Conservation (phyloP, 2,797 vertebrate species). For the Clarias platycephalus region DNA sequence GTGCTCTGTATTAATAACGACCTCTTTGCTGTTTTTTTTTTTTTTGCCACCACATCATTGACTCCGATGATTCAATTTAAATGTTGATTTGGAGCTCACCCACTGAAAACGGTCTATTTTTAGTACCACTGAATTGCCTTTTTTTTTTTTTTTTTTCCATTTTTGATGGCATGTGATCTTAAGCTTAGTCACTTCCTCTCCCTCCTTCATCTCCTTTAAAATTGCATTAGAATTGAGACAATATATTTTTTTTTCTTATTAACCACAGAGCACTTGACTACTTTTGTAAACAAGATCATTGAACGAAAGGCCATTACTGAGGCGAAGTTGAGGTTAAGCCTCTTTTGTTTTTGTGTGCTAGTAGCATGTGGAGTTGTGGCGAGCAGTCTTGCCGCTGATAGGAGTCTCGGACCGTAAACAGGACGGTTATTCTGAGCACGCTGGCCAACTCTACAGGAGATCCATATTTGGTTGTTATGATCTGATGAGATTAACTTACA, state of each 20-base stretch:
- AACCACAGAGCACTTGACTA: conserved; percentile 18
- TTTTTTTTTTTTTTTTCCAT: neutral
- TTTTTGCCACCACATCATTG: neutral
- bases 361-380: neutral
- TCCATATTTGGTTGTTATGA: conserved; percentile 25
- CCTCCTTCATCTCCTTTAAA: neutral
- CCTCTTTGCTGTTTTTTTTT: too few species aligned
- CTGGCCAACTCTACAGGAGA: conserved; percentile 10
- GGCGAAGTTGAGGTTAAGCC: conserved; percentile 27
- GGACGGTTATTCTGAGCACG: neutral
- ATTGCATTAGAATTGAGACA: neutral
- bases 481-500: conserved; percentile 20
- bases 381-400: neutral
- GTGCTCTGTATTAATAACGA: neutral
- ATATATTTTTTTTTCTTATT: neutral
- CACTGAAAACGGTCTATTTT: neutral
- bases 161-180: neutral
- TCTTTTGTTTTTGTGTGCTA: neutral
- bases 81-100: neutral
- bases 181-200: neutral
- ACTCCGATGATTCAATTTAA: neutral
- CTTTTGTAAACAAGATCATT: conserved; percentile 18
- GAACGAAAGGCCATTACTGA: conserved; percentile 7
- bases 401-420: conserved; percentile 4
- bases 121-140: neutral